Percentiles rank a stretch among this genome's conserved stretches.
These are phyloP conservation scores for Crioceris asparagi DNA, from an alignment of 2,888 invertebrate species.

Conservation along the genomic window DNA sequence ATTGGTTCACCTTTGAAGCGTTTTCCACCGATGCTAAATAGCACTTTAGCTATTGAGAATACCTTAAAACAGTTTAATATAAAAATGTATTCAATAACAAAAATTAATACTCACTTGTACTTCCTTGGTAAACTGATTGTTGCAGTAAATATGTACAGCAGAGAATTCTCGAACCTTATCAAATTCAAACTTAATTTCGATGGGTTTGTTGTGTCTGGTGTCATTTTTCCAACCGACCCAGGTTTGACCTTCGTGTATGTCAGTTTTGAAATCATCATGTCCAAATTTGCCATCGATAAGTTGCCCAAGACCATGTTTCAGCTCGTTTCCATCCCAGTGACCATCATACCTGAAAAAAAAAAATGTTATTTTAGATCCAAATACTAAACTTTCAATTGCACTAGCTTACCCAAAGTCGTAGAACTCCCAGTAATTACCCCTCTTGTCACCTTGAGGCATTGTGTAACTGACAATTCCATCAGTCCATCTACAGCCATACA, in stretches of 20 bases:
- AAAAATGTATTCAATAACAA: not conserved
- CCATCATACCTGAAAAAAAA: constrained; percentile 68
- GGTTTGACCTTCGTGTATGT: constrained; percentile 55
- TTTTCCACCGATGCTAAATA: constrained; percentile 70
- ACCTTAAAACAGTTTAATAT: constrained; percentile 37
- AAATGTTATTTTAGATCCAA: not conserved
- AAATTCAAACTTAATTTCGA: constrained; percentile 70
- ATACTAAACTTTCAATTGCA: not conserved
- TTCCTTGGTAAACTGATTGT: constrained; percentile 77
- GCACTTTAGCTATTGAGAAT: constrained; percentile 65
- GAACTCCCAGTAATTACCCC: constrained; percentile 70
- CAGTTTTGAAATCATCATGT: constrained; percentile 60
- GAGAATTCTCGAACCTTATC: constrained; percentile 81
- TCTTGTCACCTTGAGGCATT: constrained; percentile 78
- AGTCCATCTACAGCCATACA: constrained; percentile 80
- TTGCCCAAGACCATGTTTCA: constrained; percentile 72
- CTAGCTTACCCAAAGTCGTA: constrained; percentile 48
- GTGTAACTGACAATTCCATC: constrained; percentile 78
- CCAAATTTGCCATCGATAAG: constrained; percentile 75
- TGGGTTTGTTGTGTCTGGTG: constrained; percentile 49
- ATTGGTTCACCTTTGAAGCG: constrained; percentile 66
- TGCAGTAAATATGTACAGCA: constrained; percentile 69
- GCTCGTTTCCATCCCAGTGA: constrained; percentile 57
- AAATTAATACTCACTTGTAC: constrained; percentile 43
- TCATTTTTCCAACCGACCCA: constrained; percentile 92